Base-by-base conservation (phyloP, 2,888 invertebrate species). In the Perizoma affinitatum region DNA sequence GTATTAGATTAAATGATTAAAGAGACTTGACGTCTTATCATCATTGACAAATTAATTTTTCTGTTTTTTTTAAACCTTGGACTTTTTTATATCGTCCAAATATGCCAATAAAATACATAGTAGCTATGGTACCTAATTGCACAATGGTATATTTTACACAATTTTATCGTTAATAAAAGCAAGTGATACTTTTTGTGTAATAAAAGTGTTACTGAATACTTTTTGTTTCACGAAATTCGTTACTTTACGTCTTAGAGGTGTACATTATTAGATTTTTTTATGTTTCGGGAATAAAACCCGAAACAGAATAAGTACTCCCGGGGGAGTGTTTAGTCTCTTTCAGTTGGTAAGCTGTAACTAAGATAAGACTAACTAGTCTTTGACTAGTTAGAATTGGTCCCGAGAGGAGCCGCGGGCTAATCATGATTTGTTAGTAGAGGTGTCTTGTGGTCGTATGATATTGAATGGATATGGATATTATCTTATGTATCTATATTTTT, bases 241-340 rank as follows among this genome's bases (percentile, higher is more conserved):
- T 22, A 22, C 22, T 22, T 22, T 38, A 43, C 10, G 11, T 22
- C 44, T 57, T 36, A 40, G 52, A 56, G 55, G 43, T 60, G 52
- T 51, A 53, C 48, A 36, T 6, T 44, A 53, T 52, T 46, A 40
- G 36, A 42, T 40, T 54, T 54, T 48, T 51, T 58, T 55, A 55
- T 58, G 44, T 54, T 22, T 38, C 41, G n/a, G 35, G 33, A 55
- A 58, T 52, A 62, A 57, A 63, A 63, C 52, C 45, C 45, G 41
- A 55, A 63, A 41, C 36, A 36, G 7, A 44, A 46, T 49, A 45
- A 58, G 55, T 63, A 49, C 45, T 45, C 45, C 58, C 3, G 5
- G 52, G 45, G 55, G 5, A 42, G 52, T 56, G 58, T 55, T 58
- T 52, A 45, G 58, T 54, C 33, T 42, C 46, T 41, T 54, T 35